phyloP scores from a whole-genome alignment of 2,888 invertebrate species.

The Dynastes hyllus region DNA sequence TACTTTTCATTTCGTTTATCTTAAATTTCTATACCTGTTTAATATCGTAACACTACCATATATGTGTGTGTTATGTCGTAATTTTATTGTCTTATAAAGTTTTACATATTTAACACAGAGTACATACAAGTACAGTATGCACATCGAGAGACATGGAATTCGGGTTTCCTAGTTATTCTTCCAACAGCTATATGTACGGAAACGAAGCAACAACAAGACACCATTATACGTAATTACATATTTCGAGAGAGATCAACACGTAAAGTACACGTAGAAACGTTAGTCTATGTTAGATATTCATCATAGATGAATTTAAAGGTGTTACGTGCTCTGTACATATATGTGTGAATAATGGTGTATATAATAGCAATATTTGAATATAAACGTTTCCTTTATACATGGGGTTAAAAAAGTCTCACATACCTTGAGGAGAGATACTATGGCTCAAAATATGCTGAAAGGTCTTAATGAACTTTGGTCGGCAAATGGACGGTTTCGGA shows the following conservation, averaged over 20 bases:
- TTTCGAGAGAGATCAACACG: slow-evolving; percentile 15
- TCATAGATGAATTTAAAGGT: background rate
- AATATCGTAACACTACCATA: no score
- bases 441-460: no score
- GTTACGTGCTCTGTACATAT: slow-evolving; percentile 9
- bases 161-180: slow-evolving; percentile 32
- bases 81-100: slow-evolving; percentile 9
- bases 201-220: slow-evolving; percentile 23
- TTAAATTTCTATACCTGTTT: background rate
- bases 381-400: no score
- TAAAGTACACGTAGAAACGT: slow-evolving; percentile 38
- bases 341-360: background rate
- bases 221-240: slow-evolving; percentile 43
- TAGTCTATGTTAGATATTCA: slow-evolving; percentile 19
- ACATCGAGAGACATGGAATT: slow-evolving; percentile 39
- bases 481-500: no score
- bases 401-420: no score
- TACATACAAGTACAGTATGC: slow-evolving; percentile 46
- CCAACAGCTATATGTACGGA: slow-evolving; percentile 20
- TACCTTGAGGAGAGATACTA: no score
- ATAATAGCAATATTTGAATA: no score
- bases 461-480: no score
- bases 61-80: background rate
- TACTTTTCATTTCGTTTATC: slow-evolving; percentile 3
- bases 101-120: slow-evolving; percentile 40